phyloP scores from a whole-genome alignment of 2,888 invertebrate genomes.

The Caenorhabditis uteleia region DNA sequence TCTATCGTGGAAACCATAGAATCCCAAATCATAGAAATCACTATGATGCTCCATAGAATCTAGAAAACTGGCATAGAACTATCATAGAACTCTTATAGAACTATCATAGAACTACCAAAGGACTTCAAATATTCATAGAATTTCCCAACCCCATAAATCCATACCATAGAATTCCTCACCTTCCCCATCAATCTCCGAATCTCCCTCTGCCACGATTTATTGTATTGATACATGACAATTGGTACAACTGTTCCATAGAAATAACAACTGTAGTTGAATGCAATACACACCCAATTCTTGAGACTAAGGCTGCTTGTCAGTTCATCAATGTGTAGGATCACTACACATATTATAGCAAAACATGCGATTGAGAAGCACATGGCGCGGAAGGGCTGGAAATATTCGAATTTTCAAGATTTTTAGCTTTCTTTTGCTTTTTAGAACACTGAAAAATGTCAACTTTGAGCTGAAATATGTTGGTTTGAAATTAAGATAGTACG shows the following conservation, averaged over 20 bases:
- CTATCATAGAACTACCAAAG: no score
- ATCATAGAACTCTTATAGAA: no score
- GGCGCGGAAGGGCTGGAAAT: conserved; percentile 29
- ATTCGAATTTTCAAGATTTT: neutral
- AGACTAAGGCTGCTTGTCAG: conserved; percentile 14
- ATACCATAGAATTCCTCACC: neutral
- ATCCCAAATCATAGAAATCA: conserved; percentile 10
- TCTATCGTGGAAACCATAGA: no score
- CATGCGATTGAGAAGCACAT: conserved; percentile 34
- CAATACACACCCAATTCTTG: conserved; percentile 43
- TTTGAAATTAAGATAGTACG: no score
- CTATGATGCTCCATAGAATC: no score
- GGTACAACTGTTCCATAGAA: conserved; percentile 37
- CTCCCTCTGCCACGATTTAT: conserved; percentile 35
- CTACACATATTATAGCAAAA: conserved; percentile 20
- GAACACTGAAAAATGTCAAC: no score
- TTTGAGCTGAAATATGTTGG: no score
- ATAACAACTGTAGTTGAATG: conserved; percentile 41
- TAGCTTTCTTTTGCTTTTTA: no score
- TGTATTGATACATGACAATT: conserved; percentile 35
- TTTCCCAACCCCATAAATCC: no score
- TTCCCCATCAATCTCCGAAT: conserved; percentile 4
- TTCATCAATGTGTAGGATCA: conserved; percentile 31
- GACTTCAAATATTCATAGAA: no score
- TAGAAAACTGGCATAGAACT: neutral